A percentile compares a stretch with the other conserved stretches of the same genome.
Evolutionary conservation across 2,797 vertebrate species (phyloP).

Genomic region (Tapera naevia): DNA sequence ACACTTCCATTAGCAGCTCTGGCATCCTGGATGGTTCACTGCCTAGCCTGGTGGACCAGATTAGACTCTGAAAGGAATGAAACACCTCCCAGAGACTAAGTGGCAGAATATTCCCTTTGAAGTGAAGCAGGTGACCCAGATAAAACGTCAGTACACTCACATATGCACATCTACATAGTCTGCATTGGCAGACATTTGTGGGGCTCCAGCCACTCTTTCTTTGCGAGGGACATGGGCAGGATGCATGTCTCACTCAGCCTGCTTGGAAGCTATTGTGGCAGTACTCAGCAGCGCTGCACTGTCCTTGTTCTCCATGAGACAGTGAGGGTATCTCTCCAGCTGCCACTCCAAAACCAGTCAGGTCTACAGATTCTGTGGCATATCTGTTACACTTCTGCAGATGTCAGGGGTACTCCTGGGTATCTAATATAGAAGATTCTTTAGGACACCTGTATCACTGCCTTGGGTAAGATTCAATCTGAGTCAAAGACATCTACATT

Average conservation of each 20-base stretch:
- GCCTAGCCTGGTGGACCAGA: background rate
- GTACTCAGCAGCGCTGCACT: background rate
- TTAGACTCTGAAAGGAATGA: background rate
- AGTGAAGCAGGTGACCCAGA: background rate
- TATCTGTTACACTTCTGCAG: background rate
- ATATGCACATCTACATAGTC: rapidly evolving
- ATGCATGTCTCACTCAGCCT: background rate
- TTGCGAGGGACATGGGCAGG: background rate
- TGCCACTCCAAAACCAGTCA: background rate
- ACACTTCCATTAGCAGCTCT: background rate
- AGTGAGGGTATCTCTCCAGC: background rate
- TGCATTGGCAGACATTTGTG: background rate
- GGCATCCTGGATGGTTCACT: background rate
- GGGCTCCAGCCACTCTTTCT: background rate
- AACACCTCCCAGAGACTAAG: background rate
- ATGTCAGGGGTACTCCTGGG: background rate
- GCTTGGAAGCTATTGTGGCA: rapidly evolving
- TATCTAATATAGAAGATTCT: background rate
- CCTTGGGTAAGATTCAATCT: background rate
- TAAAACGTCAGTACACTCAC: background rate
- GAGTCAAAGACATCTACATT: background rate
- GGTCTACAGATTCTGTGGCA: background rate
- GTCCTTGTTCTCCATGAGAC: background rate
- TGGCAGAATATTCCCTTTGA: background rate
- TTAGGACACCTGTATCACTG: background rate